Evolutionary conservation across 2,888 invertebrate genomes (phyloP).

Genomic region (Cistogaster globosa): DNA sequence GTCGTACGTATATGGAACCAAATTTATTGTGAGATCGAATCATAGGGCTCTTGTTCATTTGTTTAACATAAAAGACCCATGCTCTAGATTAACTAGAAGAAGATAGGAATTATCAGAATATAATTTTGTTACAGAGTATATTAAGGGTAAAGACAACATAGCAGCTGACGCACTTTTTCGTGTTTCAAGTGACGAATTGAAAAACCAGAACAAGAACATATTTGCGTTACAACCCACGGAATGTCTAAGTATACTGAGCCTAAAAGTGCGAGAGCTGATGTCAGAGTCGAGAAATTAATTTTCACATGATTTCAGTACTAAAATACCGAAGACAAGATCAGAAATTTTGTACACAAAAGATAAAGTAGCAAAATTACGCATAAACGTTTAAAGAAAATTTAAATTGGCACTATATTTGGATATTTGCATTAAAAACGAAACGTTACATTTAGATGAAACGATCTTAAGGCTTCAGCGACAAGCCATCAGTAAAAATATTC

Average conservation of each 20-base stretch:
- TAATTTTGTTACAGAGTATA: constrained; percentile 70
- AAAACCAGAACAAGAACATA: neutral
- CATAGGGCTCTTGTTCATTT: constrained; percentile 44
- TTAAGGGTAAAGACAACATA: constrained; percentile 67
- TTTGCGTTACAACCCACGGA: neutral
- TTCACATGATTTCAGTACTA: neutral
- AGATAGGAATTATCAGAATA: constrained; percentile 73
- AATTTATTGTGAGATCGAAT: constrained; percentile 67
- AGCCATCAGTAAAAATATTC: constrained; percentile 9
- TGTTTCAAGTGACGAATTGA: constrained; percentile 48
- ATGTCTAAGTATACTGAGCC: neutral
- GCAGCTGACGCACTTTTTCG: constrained; percentile 62
- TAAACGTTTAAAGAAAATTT: constrained; percentile 6
- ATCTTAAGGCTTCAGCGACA: constrained; percentile 2
- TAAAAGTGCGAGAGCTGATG: neutral
- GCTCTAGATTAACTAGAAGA: constrained; percentile 65
- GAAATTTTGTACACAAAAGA: neutral
- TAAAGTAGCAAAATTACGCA: neutral
- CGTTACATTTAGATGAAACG: constrained; percentile 27
- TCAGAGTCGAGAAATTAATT: neutral
- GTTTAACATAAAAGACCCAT: constrained; percentile 67
- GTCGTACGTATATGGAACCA: constrained; percentile 65
- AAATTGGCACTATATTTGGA: constrained; percentile 8
- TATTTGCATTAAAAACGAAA: constrained; percentile 37
- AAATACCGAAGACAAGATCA: neutral